Evolutionary conservation across 2,888 invertebrate species (phyloP), one percentile per base, ranked within the genome.

Genomic region (Monoplex corrugatus): DNA sequence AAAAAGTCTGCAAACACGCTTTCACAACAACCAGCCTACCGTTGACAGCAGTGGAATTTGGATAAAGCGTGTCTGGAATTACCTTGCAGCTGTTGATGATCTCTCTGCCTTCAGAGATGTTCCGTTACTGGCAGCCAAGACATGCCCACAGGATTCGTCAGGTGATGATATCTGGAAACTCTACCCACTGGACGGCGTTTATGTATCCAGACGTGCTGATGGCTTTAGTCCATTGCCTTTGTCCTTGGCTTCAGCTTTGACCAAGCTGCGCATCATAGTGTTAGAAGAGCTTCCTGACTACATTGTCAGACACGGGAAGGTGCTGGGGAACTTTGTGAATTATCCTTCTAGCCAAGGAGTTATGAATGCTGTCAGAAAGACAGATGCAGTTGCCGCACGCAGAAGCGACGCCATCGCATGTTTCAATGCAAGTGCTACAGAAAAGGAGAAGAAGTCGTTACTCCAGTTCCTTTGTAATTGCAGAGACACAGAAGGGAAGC

Each of bases 111-210:
- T 57, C 57, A 23, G 19, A 10, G 57, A 57, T 28, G 28, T 57
- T 23, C 57, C 57, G 16, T 28, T 57, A 28, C 16, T 57, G 57
- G 19, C 57, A 16, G 28, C 28, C 57, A 16, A 57, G 28, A 28
- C 28, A 28, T 28, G 28, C 19, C 57, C 16, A 28, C 2, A 10
- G 2, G 57, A 28, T 28, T 57, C 57, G 57, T 2, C 57, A 57
- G 28, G 57, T 57, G 57, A 57, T 1, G 57, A 28, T 28, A 2
- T 10, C 2, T 28, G 28, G 57, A 57, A 10, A 10, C 28, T 57
- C 57, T n/a, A 57, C 32, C 85, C 92, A 38, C 86, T 93, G 40
- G 91, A 91, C 2, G 16, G 88, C 28, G 57, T 1, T 35, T 83
- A 83, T 28, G 63, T 88, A 10, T 75, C 75, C 68, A 45, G 50